phyloP scores from a whole-genome alignment of 2,888 invertebrate genomes.

The Onthophagus sagittarius region DNA sequence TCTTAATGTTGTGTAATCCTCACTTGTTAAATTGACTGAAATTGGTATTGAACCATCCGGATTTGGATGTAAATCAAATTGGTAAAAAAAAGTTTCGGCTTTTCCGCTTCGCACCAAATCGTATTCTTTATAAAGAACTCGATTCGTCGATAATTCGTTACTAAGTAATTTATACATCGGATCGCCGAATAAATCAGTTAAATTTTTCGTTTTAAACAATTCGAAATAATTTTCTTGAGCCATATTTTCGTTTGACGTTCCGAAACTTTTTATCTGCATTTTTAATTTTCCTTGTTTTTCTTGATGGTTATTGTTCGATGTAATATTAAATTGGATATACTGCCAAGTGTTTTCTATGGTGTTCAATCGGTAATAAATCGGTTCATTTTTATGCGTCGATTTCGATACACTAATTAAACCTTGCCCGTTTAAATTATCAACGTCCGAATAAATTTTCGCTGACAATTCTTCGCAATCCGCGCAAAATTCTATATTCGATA shows the following conservation, averaged over 20 bases:
- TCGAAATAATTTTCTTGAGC: neutral
- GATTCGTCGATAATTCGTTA: constrained; percentile 13
- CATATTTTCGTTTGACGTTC: constrained; percentile 13
- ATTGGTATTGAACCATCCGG: constrained; percentile 62
- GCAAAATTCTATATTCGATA: constrained; percentile 36
- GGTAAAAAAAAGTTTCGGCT: constrained; percentile 72
- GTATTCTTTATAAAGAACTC: constrained; percentile 40
- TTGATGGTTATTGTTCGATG: neutral
- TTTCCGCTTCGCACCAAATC: constrained; percentile 57
- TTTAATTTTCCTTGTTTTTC: constrained; percentile 18
- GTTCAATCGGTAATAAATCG: constrained; percentile 38
- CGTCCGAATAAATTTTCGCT: constrained; percentile 54
- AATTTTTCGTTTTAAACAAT: neutral
- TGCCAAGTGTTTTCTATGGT: constrained; percentile 60
- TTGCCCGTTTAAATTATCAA: constrained; percentile 46
- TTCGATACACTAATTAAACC: constrained; percentile 19
- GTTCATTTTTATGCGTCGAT: constrained; percentile 6
- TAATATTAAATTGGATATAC: constrained; percentile 51
- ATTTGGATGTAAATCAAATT: constrained; percentile 64
- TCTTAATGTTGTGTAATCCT: constrained; percentile 60
- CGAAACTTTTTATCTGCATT: constrained; percentile 24
- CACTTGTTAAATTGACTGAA: constrained; percentile 64
- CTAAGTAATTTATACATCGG: constrained; percentile 11
- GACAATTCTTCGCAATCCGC: constrained; percentile 32
- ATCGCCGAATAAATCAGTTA: constrained; percentile 4